These are phyloP conservation scores for Sminthopsis crassicaudata DNA, from an alignment of 2,113 vertebrate species.

Conservation along the genomic window DNA sequence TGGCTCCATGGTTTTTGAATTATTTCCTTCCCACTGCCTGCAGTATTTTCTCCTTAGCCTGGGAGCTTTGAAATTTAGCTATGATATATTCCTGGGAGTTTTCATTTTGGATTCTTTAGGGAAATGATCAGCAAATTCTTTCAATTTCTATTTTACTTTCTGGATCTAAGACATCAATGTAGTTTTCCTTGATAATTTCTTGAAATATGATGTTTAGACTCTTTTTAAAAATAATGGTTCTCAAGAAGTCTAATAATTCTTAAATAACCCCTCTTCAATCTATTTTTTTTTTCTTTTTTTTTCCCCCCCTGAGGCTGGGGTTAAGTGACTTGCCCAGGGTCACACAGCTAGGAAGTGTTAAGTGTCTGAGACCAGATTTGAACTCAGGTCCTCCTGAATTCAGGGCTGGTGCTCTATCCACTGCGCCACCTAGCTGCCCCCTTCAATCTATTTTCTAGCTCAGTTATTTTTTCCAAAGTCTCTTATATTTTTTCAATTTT, in stretches of 20 bases:
- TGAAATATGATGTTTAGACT: background rate
- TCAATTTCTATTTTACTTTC: background rate
- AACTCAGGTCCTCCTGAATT: too few species aligned
- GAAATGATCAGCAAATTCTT: background rate
- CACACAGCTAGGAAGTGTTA: too few species aligned
- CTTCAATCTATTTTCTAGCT: background rate
- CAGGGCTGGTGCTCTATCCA: too few species aligned
- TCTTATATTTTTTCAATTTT: background rate
- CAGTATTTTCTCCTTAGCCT: background rate
- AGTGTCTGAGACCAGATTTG: too few species aligned
- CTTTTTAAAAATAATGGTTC: background rate
- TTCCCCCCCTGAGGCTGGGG: too few species aligned
- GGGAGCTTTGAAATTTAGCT: background rate
- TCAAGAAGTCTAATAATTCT: background rate
- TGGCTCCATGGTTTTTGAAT: background rate
- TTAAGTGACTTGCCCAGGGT: too few species aligned
- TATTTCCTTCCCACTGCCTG: background rate
- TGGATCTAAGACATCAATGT: background rate
- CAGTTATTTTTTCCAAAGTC: background rate
- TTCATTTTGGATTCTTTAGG: background rate
- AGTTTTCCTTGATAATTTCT: background rate
- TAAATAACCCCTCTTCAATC: background rate
- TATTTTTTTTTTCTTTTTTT: too few species aligned
- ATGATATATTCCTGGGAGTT: background rate
- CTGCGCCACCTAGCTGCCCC: too few species aligned